Base-by-base conservation (phyloP, 2,888 invertebrate species). In the Spisula solida region DNA sequence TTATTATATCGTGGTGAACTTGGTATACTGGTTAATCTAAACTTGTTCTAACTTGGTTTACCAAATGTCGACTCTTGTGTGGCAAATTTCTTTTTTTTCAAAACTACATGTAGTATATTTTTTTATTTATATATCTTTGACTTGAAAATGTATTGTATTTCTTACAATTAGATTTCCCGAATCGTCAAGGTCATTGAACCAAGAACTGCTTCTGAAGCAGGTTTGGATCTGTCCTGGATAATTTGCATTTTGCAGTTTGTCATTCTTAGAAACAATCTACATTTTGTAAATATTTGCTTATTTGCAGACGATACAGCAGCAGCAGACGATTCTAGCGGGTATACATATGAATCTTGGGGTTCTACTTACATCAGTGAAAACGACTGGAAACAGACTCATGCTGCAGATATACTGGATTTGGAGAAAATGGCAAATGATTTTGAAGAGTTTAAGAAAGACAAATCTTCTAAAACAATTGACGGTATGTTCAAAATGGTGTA, bases 321-420 rank as follows among this genome's bases (percentile, higher is more conserved):
- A 47, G 47, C 47, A 47, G 80, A 80, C n/a, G 18, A 80, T 18
- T 47, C 47, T n/a, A 41, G 34, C 16, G 48, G 80, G 47, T 25
- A 80, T 48, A 48, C 80, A 10, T 51, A 48, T 48, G 80, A 0
- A 0, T 80, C 80, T 18, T 80, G 80, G 80, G 47, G 48, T 29
- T 80, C 80, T 18, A 12, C 80, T 12, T 34, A 80, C 18, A 80
- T 48, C 80, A 80, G 47, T 34, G 80, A 80, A 48, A 51, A 25
- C 18, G 80, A 80, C 14, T 20, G 25, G 48, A 80, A 80, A 10
- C 47, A 10, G 80, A n/a, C 47, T 18, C 12, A 75, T 14, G 31
- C 18, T n/a, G n/a, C 1, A 6, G 80, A 80, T 48, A 25, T 80
- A 25, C 48, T 80, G 6, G 47, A 80, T 51, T 34, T 80, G 12